A percentile compares a stretch with the other conserved stretches of the same genome.
These are phyloP conservation scores for Anneissia japonica DNA, from an alignment of 35 echinoderm and acorn worm genomes.

Conservation along the genomic window DNA sequence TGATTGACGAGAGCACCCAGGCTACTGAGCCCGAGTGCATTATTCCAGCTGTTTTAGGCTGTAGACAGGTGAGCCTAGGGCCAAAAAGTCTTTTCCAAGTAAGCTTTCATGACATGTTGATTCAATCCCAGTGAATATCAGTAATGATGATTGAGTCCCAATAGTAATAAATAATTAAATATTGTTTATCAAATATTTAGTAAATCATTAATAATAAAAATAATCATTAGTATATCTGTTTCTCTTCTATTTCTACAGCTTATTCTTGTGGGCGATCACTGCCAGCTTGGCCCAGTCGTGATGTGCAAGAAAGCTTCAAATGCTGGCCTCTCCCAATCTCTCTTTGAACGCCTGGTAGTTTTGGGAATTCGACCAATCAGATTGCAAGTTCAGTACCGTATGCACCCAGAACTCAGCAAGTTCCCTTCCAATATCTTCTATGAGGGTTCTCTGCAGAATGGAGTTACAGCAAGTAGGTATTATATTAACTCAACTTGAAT, in stretches of 20 bases:
- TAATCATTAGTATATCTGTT: too few relatives aligned
- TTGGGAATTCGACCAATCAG: slow-evolving; percentile 92
- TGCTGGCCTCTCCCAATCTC: slow-evolving; percentile 94
- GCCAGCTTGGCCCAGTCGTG: slow-evolving; percentile 95
- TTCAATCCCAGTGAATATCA: too few relatives aligned
- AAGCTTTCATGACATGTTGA: too few relatives aligned
- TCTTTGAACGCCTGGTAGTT: slow-evolving; percentile 93
- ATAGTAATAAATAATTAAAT: too few relatives aligned
- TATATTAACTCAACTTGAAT: background rate
- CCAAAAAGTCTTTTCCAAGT: too few relatives aligned
- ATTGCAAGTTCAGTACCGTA: slow-evolving; percentile 95
- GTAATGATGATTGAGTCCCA: too few relatives aligned
- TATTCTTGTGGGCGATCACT: slow-evolving; percentile 90
- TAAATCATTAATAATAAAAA: too few relatives aligned
- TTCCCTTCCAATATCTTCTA: slow-evolving; percentile 99
- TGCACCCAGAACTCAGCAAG: slow-evolving; percentile 84
- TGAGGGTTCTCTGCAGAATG: slow-evolving; percentile 96
- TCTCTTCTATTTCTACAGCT: slow-evolving; percentile 42
- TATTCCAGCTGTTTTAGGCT: slow-evolving; percentile 79
- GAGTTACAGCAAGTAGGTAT: slow-evolving; percentile 70
- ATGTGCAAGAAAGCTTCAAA: slow-evolving; percentile 99
- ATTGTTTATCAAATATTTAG: too few relatives aligned
- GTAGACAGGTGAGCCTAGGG: slow-evolving; percentile 68
- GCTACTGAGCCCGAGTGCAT: slow-evolving; percentile 94
- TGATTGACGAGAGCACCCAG: slow-evolving; percentile 98